Evolutionary conservation across 2,888 invertebrate species (phyloP).

Genomic region (Cerastis leucographa): DNA sequence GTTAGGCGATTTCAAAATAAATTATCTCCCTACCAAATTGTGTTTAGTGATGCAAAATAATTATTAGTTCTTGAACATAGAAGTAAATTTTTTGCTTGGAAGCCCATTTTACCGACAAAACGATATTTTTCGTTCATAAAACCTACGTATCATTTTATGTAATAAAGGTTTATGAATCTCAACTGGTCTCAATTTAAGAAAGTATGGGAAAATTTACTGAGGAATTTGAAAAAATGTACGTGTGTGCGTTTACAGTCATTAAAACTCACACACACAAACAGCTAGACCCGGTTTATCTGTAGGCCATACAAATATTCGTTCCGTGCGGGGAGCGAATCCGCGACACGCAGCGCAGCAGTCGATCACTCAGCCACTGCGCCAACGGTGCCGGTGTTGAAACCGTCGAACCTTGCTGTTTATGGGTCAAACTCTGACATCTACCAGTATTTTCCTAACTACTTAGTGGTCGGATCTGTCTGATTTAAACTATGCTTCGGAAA

Average conservation of each 20-base stretch:
- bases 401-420: too few species aligned
- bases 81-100: neutral
- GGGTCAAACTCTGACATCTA: neutral
- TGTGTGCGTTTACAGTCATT: too few species aligned
- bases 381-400: too few species aligned
- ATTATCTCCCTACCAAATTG: constrained; percentile 18
- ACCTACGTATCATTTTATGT: constrained; percentile 5
- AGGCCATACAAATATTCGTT: too few species aligned
- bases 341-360: too few species aligned
- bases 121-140: neutral
- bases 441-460: neutral
- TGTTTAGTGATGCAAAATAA: constrained; percentile 8
- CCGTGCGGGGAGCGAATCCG: too few species aligned
- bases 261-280: too few species aligned
- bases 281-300: too few species aligned
- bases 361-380: too few species aligned
- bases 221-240: too few species aligned
- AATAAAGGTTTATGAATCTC: constrained; percentile 14
- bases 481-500: neutral
- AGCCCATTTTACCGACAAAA: neutral
- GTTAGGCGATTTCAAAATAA: constrained; percentile 11
- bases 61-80: constrained; percentile 18
- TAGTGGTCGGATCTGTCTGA: neutral
- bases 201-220: neutral
- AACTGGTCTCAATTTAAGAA: neutral